phyloP scores from a whole-genome alignment of 2,113 vertebrate genomes.

The Mugil cephalus region DNA sequence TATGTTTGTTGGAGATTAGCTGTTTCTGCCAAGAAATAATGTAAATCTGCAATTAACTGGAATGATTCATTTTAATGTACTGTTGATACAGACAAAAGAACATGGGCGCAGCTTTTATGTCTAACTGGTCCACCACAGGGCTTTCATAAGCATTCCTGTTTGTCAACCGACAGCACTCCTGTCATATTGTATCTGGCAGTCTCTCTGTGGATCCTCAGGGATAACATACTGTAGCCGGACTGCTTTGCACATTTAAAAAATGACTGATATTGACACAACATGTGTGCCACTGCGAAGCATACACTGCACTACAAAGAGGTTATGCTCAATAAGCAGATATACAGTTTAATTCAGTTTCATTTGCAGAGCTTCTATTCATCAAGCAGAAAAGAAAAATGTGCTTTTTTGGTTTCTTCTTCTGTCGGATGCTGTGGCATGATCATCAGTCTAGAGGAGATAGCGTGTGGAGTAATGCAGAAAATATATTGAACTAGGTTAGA shows the following conservation, averaged over 20 bases:
- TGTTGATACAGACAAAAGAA: conserved; percentile 39
- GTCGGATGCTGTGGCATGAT: conserved; percentile 37
- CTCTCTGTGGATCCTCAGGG: conserved; percentile 29
- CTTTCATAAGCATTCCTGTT: conserved; percentile 40
- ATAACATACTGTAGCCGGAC: conserved; percentile 37
- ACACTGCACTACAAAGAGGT: conserved; percentile 21
- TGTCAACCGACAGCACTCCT: conserved; percentile 37
- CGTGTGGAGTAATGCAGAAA: conserved; percentile 63
- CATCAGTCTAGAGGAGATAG: conserved; percentile 65
- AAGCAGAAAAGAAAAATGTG: conserved; percentile 56
- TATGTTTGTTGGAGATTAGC: neutral
- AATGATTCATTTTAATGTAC: conserved; percentile 9
- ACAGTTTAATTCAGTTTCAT: conserved; percentile 50
- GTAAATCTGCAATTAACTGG: conserved; percentile 27
- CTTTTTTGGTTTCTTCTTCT: conserved; percentile 59
- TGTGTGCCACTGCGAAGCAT: neutral
- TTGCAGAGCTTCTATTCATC: conserved; percentile 60
- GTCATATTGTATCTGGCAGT: conserved; percentile 60
- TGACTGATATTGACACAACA: conserved; percentile 39
- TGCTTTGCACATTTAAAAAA: conserved; percentile 45
- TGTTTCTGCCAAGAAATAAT: neutral
- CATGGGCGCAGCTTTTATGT: conserved; percentile 6
- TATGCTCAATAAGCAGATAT: conserved; percentile 50
- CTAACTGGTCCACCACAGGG: conserved; percentile 49
- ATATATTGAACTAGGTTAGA: conserved; percentile 70